These are phyloP conservation scores for Sitta europaea DNA, from an alignment of 2,113 vertebrate genomes.

Conservation along the genomic window DNA sequence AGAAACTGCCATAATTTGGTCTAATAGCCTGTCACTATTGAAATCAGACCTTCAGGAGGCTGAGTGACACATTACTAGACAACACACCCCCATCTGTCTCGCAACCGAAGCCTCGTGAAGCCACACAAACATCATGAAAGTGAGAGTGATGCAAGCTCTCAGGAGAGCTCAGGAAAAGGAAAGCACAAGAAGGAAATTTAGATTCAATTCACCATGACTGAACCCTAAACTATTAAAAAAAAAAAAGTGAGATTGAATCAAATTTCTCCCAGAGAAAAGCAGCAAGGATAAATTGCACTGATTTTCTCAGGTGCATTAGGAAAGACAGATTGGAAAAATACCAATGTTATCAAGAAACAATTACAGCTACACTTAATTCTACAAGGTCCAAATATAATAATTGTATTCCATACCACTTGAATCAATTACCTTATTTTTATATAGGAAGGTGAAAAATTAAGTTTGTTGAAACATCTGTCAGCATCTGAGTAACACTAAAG, in stretches of 20 bases:
- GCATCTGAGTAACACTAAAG: neutral
- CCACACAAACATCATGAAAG: neutral
- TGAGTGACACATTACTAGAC: neutral
- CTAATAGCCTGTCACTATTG: neutral
- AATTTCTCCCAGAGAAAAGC: neutral
- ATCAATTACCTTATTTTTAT: neutral
- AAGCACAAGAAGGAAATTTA: neutral
- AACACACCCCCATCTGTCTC: neutral
- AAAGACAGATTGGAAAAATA: neutral
- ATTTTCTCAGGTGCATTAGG: neutral
- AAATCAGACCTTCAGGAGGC: neutral
- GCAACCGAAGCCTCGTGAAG: neutral
- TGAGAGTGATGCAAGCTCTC: neutral
- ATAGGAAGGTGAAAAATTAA: neutral
- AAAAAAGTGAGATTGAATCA: neutral
- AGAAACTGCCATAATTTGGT: neutral
- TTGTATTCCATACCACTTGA: neutral
- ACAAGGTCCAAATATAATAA: neutral
- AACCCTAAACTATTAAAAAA: neutral
- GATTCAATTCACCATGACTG: neutral
- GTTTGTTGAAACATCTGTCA: neutral
- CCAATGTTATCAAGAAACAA: accelerated
- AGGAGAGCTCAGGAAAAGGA: neutral
- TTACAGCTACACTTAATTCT: neutral
- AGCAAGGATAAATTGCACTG: neutral